Conservation (phyloP, 1,140 invertebrate genomes). For the Epicauta chinensis region DNA sequence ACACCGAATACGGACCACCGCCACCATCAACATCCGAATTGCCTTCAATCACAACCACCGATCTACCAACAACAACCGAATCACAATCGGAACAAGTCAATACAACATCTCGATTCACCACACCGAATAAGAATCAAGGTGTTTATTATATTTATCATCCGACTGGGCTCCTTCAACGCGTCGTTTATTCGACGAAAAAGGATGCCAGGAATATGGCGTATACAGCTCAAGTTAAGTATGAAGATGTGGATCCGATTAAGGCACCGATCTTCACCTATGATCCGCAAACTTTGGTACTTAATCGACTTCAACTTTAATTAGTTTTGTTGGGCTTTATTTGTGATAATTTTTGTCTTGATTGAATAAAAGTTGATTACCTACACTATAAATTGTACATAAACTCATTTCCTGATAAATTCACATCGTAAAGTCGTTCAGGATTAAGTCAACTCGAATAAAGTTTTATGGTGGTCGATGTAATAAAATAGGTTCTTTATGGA, state of each 20-base stretch:
- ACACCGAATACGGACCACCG: conserved; percentile 23
- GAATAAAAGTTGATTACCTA: not conserved
- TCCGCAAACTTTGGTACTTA: conserved; percentile 29
- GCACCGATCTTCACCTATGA: conserved; percentile 51
- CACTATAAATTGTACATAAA: not conserved
- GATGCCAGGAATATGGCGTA: conserved; percentile 49
- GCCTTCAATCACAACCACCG: conserved; percentile 11
- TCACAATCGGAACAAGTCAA: conserved; percentile 21
- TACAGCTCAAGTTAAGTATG: conserved; percentile 47
- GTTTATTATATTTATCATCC: conserved; percentile 51
- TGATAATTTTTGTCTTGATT: not conserved
- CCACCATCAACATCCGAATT: conserved; percentile 17
- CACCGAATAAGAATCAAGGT: conserved; percentile 35
- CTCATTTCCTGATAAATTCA: not conserved
- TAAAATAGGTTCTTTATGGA: not conserved
- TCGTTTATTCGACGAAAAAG: conserved; percentile 46
- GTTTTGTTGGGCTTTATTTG: not conserved
- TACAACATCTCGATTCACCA: conserved; percentile 3
- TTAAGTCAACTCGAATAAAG: too few species aligned
- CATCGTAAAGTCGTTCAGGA: too few species aligned
- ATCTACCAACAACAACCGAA: conserved; percentile 22
- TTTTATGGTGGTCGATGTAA: not conserved
- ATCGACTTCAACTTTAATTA: conserved; percentile 8
- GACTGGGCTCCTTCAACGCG: conserved; percentile 47
- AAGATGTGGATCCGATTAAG: conserved; percentile 50